Conservation (phyloP, 2,113 vertebrate genomes). For the Corythornis madagascariensis region DNA sequence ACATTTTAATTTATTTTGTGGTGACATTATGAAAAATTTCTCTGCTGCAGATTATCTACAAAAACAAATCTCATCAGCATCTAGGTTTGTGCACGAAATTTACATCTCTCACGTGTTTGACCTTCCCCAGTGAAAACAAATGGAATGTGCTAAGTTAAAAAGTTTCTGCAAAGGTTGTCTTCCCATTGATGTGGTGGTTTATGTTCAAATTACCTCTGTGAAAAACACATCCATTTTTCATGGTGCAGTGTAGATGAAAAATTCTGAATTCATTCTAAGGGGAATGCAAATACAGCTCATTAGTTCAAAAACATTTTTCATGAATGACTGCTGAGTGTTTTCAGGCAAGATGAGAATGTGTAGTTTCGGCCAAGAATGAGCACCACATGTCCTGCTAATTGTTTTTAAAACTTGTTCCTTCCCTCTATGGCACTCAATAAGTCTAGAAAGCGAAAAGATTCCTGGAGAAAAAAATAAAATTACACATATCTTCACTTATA, state of each 20-base stretch:
- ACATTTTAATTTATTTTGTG: conserved; percentile 90
- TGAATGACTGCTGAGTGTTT: conserved; percentile 78
- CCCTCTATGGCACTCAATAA: conserved; percentile 67
- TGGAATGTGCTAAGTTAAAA: conserved; percentile 75
- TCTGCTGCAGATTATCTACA: conserved; percentile 82
- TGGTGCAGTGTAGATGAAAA: conserved; percentile 78
- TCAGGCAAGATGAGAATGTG: conserved; percentile 75
- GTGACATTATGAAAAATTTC: conserved; percentile 90
- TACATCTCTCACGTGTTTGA: conserved; percentile 79
- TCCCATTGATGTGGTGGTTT: conserved; percentile 76
- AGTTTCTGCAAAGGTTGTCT: conserved; percentile 81
- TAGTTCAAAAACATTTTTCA: conserved; percentile 85
- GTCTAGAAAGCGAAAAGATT: conserved; percentile 56
- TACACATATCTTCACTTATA: not conserved
- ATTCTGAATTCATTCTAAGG: conserved; percentile 78
- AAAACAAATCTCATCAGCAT: conserved; percentile 87
- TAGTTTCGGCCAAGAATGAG: conserved; percentile 76
- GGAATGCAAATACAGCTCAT: conserved; percentile 86
- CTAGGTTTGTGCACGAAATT: conserved; percentile 81
- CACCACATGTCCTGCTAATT: conserved; percentile 78
- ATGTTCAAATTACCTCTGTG: conserved; percentile 80
- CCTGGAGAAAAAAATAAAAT: conserved; percentile 32
- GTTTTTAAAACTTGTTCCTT: conserved; percentile 80
- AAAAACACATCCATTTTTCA: conserved; percentile 84
- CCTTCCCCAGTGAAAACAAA: conserved; percentile 79